Percentiles rank a stretch among this genome's conserved stretches.
Evolutionary conservation across 2,113 vertebrate species (phyloP).

Genomic region (Pteruthius melanotis): DNA sequence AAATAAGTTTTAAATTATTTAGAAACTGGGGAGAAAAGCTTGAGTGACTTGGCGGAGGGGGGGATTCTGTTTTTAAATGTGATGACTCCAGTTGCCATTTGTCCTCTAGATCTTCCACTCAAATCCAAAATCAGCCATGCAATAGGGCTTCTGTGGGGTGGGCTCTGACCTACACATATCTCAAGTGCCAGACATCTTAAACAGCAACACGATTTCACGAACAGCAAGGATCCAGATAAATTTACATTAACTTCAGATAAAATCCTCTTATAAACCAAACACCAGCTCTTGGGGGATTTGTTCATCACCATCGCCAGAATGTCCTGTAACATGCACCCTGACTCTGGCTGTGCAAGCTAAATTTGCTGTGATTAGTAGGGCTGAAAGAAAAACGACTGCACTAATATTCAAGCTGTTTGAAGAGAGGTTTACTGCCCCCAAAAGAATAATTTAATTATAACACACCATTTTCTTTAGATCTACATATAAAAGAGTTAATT

Average conservation of each 20-base stretch:
- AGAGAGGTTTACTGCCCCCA: conserved; percentile 62
- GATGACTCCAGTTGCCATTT: not conserved
- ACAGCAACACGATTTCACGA: not conserved
- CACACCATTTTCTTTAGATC: conserved; percentile 67
- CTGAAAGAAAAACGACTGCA: conserved; percentile 54
- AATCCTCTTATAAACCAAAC: not conserved
- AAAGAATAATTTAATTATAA: conserved; percentile 68
- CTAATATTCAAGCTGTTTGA: conserved; percentile 68
- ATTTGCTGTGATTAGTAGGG: conserved; percentile 63
- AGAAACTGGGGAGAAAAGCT: not conserved
- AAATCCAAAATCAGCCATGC: not conserved
- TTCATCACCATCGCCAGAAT: not conserved
- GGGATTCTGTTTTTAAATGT: not conserved
- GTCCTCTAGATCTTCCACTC: not conserved
- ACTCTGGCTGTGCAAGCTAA: conserved; percentile 40
- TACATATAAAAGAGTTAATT: conserved; percentile 70
- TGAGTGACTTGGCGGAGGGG: not conserved
- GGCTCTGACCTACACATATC: not conserved
- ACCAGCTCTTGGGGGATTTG: not conserved
- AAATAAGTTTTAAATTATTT: not conserved
- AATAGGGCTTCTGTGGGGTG: accelerated
- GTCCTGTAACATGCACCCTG: conserved; percentile 30
- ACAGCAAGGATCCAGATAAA: conserved; percentile 17
- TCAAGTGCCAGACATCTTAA: not conserved
- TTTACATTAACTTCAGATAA: conserved; percentile 17